Percentiles rank a stretch among this genome's conserved stretches.
Evolutionary conservation across 2,797 vertebrate species (phyloP).

Genomic region (Pseudochromis fuscus): DNA sequence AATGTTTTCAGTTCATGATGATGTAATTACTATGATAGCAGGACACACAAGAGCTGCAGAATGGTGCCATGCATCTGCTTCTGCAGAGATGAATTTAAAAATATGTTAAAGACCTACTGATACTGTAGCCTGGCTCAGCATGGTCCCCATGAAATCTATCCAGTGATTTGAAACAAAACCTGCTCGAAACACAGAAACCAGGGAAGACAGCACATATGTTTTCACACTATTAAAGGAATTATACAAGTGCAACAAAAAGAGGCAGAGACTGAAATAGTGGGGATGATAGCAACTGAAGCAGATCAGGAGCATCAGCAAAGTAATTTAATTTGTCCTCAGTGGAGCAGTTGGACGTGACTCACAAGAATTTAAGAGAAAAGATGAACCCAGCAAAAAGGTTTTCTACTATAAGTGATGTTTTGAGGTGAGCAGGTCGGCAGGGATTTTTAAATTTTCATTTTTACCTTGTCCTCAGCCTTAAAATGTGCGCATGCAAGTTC

Average conservation of each 20-base stretch:
- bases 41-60: constrained; percentile 7
- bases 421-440: not conserved
- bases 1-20: constrained; percentile 13
- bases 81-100: constrained; percentile 24
- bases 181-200: not conserved
- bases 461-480: not conserved
- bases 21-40: not conserved
- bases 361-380: not conserved
- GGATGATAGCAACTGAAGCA: not conserved
- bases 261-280: not conserved
- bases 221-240: not conserved
- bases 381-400: not conserved
- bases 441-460: constrained; percentile 1
- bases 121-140: constrained; percentile 14
- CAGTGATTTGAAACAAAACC: constrained; percentile 12
- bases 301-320: not conserved
- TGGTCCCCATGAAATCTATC: constrained; percentile 16
- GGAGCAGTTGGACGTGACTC: not conserved
- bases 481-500: not conserved
- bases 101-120: constrained; percentile 7
- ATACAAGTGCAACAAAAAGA: not conserved
- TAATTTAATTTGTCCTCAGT: not conserved
- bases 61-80: constrained; percentile 15
- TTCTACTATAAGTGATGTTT: not conserved
- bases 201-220: not conserved